Conservation (phyloP, 2,888 invertebrate genomes). For the Neria commutata region DNA sequence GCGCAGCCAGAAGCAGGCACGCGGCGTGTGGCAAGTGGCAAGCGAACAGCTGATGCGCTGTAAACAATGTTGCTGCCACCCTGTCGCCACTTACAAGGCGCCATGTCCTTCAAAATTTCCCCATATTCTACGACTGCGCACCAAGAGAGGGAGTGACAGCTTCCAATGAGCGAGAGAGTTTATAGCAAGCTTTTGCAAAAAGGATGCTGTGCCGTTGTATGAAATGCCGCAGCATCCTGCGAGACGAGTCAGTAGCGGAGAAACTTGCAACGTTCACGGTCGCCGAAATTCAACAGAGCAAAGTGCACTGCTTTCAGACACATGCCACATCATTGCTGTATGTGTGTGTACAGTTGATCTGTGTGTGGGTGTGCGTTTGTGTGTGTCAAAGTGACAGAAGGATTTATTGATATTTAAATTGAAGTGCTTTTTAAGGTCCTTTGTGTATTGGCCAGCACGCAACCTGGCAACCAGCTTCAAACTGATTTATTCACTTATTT, state of each 20-base stretch:
- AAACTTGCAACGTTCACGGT: conserved; percentile 46
- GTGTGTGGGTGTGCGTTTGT: too few species aligned
- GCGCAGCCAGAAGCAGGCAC: not conserved
- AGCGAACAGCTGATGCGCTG: conserved; percentile 5
- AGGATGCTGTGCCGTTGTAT: not conserved
- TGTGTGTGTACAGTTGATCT: too few species aligned
- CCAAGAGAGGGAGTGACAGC: not conserved
- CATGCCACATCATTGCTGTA: conserved; percentile 21
- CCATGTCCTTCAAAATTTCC: conserved; percentile 6
- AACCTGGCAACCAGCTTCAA: too few species aligned
- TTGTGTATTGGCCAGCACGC: too few species aligned
- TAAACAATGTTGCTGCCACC: conserved; percentile 21
- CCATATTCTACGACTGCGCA: conserved; percentile 10
- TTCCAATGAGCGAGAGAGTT: not conserved
- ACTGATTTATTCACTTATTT: too few species aligned
- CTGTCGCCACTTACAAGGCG: not conserved
- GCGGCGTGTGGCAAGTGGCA: too few species aligned
- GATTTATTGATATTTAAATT: too few species aligned
- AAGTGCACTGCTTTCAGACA: conserved; percentile 17
- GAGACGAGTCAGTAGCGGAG: conserved; percentile 45
- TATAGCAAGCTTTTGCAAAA: not conserved
- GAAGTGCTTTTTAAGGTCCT: too few species aligned
- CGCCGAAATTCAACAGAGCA: conserved; percentile 18
- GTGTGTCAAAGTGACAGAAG: too few species aligned
- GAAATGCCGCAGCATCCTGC: conserved; percentile 27